A percentile compares a stretch with the other conserved stretches of the same genome.
phyloP scores from a whole-genome alignment of 1,140 invertebrate genomes.

The Drosophila elegans region DNA sequence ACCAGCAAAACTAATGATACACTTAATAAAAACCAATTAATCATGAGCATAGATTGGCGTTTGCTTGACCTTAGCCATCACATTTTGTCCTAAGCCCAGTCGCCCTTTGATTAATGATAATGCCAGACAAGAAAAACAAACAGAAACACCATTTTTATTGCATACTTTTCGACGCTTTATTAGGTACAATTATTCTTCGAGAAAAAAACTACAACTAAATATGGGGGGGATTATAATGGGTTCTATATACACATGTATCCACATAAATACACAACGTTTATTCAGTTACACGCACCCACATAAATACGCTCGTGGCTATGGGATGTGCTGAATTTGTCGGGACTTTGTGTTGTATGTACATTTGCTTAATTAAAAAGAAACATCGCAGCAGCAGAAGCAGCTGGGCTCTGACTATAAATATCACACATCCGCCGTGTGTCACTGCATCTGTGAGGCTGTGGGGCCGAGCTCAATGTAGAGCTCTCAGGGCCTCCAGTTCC shows the following conservation, averaged over 20 bases:
- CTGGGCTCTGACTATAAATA: constrained; percentile 63
- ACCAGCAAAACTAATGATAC: constrained; percentile 22
- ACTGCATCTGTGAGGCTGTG: constrained; percentile 29
- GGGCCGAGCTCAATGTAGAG: background rate
- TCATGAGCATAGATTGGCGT: constrained; percentile 38
- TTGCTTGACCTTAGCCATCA: constrained; percentile 42
- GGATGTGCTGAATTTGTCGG: constrained; percentile 7
- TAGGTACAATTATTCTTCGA: constrained; percentile 45
- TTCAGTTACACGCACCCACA: constrained; percentile 33
- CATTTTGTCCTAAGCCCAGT: constrained; percentile 10
- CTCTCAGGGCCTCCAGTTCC: constrained; percentile 3
- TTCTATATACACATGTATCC: constrained; percentile 36
- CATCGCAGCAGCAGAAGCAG: constrained; percentile 28
- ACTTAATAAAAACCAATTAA: constrained; percentile 29
- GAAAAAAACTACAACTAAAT: constrained; percentile 23
- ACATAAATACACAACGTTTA: constrained; percentile 36
- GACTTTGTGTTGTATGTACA: constrained; percentile 41
- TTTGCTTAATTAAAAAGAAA: constrained; percentile 73
- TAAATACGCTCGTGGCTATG: constrained; percentile 1
- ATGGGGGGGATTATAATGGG: constrained; percentile 26
- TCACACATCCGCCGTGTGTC: constrained; percentile 67
- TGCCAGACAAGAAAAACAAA: constrained; percentile 20
- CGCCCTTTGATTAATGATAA: constrained; percentile 62
- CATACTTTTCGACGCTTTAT: constrained; percentile 71
- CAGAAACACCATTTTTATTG: constrained; percentile 31